Base-by-base conservation (phyloP, 2,113 vertebrate species). In the Sebastes schlegelii region DNA sequence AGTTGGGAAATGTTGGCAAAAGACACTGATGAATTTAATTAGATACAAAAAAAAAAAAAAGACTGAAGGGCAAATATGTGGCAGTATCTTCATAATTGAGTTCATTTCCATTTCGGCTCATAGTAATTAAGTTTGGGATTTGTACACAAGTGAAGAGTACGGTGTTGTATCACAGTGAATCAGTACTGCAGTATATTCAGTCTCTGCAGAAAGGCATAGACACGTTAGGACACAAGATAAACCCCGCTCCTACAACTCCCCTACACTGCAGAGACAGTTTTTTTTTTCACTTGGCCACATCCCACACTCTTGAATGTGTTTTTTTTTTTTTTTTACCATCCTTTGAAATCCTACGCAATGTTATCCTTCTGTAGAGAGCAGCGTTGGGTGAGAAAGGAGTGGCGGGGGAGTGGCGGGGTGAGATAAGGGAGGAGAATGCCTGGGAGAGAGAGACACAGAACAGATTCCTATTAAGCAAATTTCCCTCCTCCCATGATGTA, bases 111-210 rank as follows among this genome's bases (percentile, higher is more conserved):
- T 87, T 91, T 85, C 5, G 2, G 78, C 64, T 82, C 45, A 26
- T 43, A 54, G 42, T 91, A 88, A 93, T 91, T 84, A 90, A 80
- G 78, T 90, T 83, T 77, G 79, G 86, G 77, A 90, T 92, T 92
- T 90, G 84, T 69, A 80, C 81, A 70, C 52, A 74, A 11, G 43
- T 46, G 21, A 70, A 26, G 45, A 81, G 46, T 51, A 81, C 14
- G 54, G 73, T 74, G 81, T 88, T 83, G 84, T 85, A 85, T 86
- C 71, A 42, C 49, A 48, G 63, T 54, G 64, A 73, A 87, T 88
- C 87, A 70, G 67, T 48, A 26, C 76, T 51, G 77, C 72, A 61
- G 74, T 66, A n/a, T 12, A 58, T 40, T 23, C 46, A 61, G 80
- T 72, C 80, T 60, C 76, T 78, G 45, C 14, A 72, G 51, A 48